A percentile compares a stretch with the other conserved stretches of the same genome.
These are phyloP conservation scores for Platynereis dumerilii DNA, from an alignment of 2,888 invertebrate genomes.

Conservation along the genomic window DNA sequence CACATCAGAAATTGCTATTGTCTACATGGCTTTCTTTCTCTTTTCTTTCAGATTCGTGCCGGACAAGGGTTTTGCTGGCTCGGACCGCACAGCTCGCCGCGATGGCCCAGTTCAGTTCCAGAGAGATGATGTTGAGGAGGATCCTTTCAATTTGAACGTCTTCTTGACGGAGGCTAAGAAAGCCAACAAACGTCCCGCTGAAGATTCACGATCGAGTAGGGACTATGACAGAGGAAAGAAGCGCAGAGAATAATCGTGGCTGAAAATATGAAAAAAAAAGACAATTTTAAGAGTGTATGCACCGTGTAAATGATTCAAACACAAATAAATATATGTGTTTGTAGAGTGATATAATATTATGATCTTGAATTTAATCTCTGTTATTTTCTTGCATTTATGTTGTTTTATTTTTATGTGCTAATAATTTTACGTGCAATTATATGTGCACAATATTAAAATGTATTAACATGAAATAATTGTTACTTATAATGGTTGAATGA, in stretches of 20 bases:
- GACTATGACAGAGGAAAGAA: constrained; percentile 54
- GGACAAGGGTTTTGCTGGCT: constrained; percentile 95
- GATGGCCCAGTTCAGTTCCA: constrained; percentile 91
- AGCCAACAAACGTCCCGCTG: constrained; percentile 52
- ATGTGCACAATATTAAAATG: no score
- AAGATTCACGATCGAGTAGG: constrained; percentile 48
- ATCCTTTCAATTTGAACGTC: constrained; percentile 98
- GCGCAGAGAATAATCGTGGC: constrained; percentile 46
- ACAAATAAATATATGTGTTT: no score
- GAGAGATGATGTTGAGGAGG: constrained; percentile 69
- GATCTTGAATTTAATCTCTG: no score
- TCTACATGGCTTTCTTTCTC: no score
- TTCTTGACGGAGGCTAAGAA: constrained; percentile 96
- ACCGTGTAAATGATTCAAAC: background rate
- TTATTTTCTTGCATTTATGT: no score
- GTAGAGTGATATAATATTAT: no score
- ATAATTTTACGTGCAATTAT: no score
- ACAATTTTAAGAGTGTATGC: background rate
- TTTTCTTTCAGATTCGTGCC: constrained; percentile 82
- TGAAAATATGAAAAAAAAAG: no score
- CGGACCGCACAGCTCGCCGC: constrained; percentile 70
- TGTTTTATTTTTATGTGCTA: no score
- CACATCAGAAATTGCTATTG: no score
- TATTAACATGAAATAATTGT: no score
- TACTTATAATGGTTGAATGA: no score